Conservation (phyloP, 2,797 vertebrate genomes). For the Schizothorax lantsangensis region DNA sequence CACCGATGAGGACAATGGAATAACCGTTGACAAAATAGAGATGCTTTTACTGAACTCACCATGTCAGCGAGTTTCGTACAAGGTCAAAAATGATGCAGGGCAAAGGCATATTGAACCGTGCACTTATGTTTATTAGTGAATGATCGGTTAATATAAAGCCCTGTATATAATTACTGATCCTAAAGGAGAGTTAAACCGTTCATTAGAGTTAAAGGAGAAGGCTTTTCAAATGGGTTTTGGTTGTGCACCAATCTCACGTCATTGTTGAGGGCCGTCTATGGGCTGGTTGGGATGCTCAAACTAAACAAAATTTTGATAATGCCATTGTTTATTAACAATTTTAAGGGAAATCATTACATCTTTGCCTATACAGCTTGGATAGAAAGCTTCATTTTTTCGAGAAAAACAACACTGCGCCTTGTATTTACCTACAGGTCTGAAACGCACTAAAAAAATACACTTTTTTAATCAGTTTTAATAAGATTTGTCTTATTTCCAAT, state of each 20-base stretch:
- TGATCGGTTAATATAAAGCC: not conserved
- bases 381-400: not conserved
- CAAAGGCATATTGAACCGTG: not conserved
- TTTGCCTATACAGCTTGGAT: not conserved
- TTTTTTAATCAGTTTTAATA: not conserved
- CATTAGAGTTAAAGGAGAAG: not conserved
- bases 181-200: not conserved
- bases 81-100: not conserved
- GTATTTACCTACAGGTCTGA: not conserved
- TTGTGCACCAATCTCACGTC: not conserved
- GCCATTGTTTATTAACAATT: not conserved
- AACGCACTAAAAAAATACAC: too few species aligned
- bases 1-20: constrained; percentile 38
- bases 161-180: not conserved
- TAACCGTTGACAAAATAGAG: constrained; percentile 52
- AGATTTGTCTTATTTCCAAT: not conserved
- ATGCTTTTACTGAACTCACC: constrained; percentile 46
- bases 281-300: not conserved
- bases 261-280: not conserved
- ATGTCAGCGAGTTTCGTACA: not conserved
- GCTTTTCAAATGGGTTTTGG: not conserved
- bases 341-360: not conserved
- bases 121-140: not conserved
- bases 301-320: not conserved
- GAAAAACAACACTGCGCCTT: not conserved